These are phyloP conservation scores for Clupea harengus DNA, from an alignment of 2,113 vertebrate genomes.

Conservation along the genomic window DNA sequence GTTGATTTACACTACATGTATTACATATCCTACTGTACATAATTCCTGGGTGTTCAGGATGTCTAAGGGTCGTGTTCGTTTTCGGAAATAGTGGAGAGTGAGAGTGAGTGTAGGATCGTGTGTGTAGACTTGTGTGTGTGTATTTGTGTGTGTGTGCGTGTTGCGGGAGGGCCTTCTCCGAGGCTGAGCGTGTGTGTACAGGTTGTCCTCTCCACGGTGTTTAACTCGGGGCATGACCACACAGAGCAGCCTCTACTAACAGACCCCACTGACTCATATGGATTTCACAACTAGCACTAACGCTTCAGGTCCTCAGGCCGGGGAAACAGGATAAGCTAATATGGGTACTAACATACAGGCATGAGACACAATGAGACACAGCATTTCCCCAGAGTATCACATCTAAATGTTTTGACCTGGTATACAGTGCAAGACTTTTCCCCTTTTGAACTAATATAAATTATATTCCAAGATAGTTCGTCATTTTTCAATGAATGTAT, in stretches of 20 bases:
- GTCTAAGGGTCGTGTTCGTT: not conserved
- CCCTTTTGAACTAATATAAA: too few species aligned
- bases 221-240: constrained; percentile 23
- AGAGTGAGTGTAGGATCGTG: not conserved
- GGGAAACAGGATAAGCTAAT: too few species aligned
- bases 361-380: too few species aligned
- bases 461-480: too few species aligned
- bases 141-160: not conserved
- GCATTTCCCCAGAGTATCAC: too few species aligned
- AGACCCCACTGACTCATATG: constrained; percentile 30
- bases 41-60: not conserved
- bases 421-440: too few species aligned
- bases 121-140: not conserved
- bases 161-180: not conserved
- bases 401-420: too few species aligned
- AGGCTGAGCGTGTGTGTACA: constrained; percentile 49
- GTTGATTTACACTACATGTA: not conserved
- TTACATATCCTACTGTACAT: not conserved
- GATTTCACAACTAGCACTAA: not conserved
- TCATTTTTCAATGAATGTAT: too few species aligned
- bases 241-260: constrained; percentile 39
- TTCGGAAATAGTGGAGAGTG: not conserved
- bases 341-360: too few species aligned
- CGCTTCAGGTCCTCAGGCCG: too few species aligned
- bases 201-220: constrained; percentile 36